Percentiles rank a stretch among this genome's conserved stretches.
Conservation (phyloP, 2,888 invertebrate genomes). For the Cephus nigrinus region DNA sequence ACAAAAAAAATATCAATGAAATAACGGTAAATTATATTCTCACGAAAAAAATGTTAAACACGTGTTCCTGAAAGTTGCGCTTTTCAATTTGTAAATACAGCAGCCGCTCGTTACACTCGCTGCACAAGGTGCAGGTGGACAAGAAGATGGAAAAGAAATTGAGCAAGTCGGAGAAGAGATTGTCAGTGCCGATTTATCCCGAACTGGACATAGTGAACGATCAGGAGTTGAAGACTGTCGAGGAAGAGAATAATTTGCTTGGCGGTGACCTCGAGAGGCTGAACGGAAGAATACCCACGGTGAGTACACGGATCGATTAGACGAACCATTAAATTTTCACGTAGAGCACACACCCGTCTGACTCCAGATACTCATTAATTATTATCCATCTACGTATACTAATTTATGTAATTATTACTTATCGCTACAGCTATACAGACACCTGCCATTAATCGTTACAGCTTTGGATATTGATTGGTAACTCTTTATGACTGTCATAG, state of each 20-base stretch:
- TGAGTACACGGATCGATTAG: conserved; percentile 27
- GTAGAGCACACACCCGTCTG: background rate
- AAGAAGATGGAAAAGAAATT: conserved; percentile 42
- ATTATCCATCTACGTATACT: background rate
- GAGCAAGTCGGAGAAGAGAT: conserved; percentile 55
- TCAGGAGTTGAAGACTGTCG: conserved; percentile 52
- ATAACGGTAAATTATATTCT: background rate
- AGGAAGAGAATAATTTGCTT: conserved; percentile 61
- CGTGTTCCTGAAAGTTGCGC: background rate
- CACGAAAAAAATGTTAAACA: background rate
- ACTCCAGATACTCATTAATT: background rate
- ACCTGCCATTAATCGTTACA: background rate
- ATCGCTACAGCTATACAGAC: background rate
- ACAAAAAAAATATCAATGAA: background rate
- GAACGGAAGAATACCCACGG: conserved; percentile 58
- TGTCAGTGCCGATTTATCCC: conserved; percentile 59
- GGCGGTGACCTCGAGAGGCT: conserved; percentile 57
- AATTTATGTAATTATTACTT: background rate
- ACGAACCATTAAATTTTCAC: background rate
- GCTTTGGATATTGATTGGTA: background rate
- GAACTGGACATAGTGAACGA: conserved; percentile 48
- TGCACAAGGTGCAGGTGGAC: conserved; percentile 50
- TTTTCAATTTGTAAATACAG: conserved; percentile 15
- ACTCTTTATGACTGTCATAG: conserved; percentile 26
- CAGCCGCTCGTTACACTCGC: conserved; percentile 54